Conservation (phyloP, 2,113 vertebrate genomes). For the Clarias gariepinus region DNA sequence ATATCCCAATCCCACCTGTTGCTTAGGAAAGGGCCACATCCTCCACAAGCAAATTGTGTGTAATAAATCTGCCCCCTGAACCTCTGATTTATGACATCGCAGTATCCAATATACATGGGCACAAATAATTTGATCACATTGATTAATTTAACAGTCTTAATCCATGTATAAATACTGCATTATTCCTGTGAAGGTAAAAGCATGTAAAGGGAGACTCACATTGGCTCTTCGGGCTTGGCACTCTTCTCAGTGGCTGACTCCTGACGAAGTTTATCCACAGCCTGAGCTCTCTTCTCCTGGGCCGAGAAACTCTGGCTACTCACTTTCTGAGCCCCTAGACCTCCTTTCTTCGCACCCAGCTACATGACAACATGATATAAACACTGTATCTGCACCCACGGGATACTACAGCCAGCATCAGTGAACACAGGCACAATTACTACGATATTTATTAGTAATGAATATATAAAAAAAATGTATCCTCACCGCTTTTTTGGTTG, state of each 20-base stretch:
- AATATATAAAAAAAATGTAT: conserved; percentile 21
- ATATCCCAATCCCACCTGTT: background rate
- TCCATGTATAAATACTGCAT: no score
- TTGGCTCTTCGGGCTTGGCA: conserved; percentile 69
- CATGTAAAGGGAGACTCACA: conserved; percentile 69
- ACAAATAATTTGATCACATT: background rate
- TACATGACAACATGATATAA: conserved; percentile 54
- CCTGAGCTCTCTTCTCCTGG: conserved; percentile 88
- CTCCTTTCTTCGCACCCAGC: conserved; percentile 86
- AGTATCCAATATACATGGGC: background rate
- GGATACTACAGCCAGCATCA: background rate
- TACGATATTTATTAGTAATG: background rate
- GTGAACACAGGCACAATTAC: background rate
- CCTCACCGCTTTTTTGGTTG: conserved; percentile 68
- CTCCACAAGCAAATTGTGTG: no score
- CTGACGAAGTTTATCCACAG: conserved; percentile 82
- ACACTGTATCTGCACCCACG: background rate
- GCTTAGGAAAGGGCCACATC: background rate
- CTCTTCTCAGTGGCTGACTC: conserved; percentile 62
- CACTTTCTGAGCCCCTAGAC: conserved; percentile 93
- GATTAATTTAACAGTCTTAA: background rate
- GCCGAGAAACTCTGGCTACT: conserved; percentile 84
- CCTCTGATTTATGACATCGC: background rate
- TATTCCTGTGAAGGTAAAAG: background rate
- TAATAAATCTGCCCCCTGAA: background rate